Evolutionary conservation across 2,888 invertebrate genomes (phyloP).

Genomic region (Encarsia formosa): DNA sequence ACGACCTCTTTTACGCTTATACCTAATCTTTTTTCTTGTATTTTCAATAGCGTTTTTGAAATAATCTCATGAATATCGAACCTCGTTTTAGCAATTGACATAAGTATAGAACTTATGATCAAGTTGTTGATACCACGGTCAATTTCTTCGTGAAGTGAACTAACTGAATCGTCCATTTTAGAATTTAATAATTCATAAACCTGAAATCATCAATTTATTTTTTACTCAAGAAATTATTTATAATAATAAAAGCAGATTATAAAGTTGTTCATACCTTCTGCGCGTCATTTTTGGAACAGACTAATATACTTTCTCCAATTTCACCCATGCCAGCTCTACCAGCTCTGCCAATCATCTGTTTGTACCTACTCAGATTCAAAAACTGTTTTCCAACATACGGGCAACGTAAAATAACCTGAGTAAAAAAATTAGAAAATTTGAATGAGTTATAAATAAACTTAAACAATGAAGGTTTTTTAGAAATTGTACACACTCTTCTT

Average conservation of each 20-base stretch:
- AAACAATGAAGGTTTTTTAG: background rate
- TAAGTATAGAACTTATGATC: constrained; percentile 66
- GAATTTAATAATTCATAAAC: constrained; percentile 59
- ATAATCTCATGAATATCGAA: constrained; percentile 56
- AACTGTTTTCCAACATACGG: constrained; percentile 76
- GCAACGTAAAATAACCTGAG: constrained; percentile 71
- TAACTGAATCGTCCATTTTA: constrained; percentile 66
- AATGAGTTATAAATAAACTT: background rate
- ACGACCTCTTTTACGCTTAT: constrained; percentile 51
- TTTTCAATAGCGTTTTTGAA: constrained; percentile 61
- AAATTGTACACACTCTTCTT: constrained; percentile 56
- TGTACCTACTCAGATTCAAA: constrained; percentile 75
- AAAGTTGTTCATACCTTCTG: constrained; percentile 45
- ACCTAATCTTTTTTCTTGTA: constrained; percentile 57
- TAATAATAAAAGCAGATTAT: constrained; percentile 1
- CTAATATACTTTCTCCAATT: constrained; percentile 83
- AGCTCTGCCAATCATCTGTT: constrained; percentile 95
- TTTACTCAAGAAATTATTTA: too few species aligned
- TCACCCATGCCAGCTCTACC: constrained; percentile 84
- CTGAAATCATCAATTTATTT: too few species aligned
- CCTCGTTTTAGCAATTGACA: constrained; percentile 60
- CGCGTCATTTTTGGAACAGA: constrained; percentile 63
- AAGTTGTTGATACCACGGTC: constrained; percentile 59
- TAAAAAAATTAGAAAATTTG: constrained; percentile 4
- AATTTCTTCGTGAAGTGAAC: constrained; percentile 56